Evolutionary conservation across 2,113 vertebrate genomes (phyloP), one percentile per base, ranked within the genome.

Genomic region (Anolis carolinensis): DNA sequence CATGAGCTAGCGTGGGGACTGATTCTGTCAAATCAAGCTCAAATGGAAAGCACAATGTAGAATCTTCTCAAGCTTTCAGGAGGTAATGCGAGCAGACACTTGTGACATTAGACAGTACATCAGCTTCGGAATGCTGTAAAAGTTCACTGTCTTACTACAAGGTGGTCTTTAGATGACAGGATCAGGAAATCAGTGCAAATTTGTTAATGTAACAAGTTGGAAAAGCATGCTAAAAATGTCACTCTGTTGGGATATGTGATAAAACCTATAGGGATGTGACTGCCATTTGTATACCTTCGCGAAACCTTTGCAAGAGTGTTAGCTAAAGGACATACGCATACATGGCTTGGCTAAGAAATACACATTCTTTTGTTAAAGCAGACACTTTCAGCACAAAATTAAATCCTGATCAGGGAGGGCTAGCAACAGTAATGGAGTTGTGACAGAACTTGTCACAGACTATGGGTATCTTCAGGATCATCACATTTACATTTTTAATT

Each of bases 71-170:
- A 95, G 91, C 93, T 94, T 94, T 92, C 44, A 36, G 92, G 95
- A 96, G 94, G 94, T 98, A 97, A 98, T 97, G 91, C 55, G 93
- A 98, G 93, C 93, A 94, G 97, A 98, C 98, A 93, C 92, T 95
- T 93, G 95, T 97, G 97, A 98, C 97, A 98, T 98, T 98, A 98
- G 96, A 97, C 97, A 97, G 96, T 94, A 92, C 95, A 93, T 96
- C 93, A 92, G 94, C 96, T 95, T 95, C 90, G 90, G 93, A 95
- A 95, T 92, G 93, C 93, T 95, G 94, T 95, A 94, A 96, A 96
- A 96, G 95, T 96, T 97, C 95, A 94, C 93, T 90, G 86, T 95
- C 94, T 87, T 79, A 92, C 80, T 89, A 97, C 96, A 96, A 95
- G 96, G 95, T 96, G 93, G 96, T 96, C 95, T 96, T 97, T 96